These are phyloP conservation scores for Nebria salina DNA, from an alignment of 2,888 invertebrate species.

Conservation along the genomic window DNA sequence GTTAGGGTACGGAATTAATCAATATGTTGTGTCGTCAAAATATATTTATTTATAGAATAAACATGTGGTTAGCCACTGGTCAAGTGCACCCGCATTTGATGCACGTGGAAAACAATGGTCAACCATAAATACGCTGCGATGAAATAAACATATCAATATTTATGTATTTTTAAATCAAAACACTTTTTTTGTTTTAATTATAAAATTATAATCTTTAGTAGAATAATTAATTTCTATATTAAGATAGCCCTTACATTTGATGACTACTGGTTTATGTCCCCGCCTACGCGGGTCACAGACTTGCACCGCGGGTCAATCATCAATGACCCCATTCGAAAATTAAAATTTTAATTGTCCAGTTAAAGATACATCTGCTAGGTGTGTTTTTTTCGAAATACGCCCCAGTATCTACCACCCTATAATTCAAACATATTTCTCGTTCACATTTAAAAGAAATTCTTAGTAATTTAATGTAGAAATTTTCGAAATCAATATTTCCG, in stretches of 20 bases:
- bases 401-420: neutral
- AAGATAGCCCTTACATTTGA: neutral
- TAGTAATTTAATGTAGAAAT: neutral
- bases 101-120: neutral
- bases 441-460: neutral
- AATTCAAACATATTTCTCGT: no score
- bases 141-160: no score
- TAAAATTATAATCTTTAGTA: no score
- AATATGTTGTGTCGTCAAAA: neutral
- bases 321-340: conserved; percentile 3
- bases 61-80: neutral
- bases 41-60: conserved; percentile 2
- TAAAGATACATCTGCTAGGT: neutral
- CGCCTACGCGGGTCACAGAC: conserved; percentile 41
- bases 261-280: neutral
- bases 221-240: neutral
- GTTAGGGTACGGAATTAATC: neutral
- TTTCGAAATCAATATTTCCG: neutral
- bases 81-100: neutral
- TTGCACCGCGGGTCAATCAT: conserved; percentile 36
- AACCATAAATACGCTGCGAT: neutral
- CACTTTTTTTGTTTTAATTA: no score
- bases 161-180: no score
- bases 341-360: neutral
- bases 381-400: neutral